Evolutionary conservation across 2,113 vertebrate species (phyloP), one percentile per base, ranked within the genome.

Genomic region (Oryctolagus cuniculus): DNA sequence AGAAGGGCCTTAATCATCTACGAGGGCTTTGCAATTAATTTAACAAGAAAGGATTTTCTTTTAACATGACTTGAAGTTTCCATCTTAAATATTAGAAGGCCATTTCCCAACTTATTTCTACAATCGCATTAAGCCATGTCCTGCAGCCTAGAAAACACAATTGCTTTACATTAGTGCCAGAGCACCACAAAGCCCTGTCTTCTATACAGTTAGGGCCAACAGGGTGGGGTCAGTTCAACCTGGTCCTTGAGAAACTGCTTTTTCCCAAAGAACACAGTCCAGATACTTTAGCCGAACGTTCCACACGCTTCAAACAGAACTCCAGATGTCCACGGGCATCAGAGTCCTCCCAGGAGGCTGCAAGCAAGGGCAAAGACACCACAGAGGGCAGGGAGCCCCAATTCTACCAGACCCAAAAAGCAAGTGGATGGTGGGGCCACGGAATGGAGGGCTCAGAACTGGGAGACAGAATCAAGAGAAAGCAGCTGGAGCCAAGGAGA

Each of bases 41-140:
- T 88, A 93, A 80, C 79, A 79, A 13, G 64, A 83, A 92, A 95
- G 63, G 67, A 82, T 80, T 78, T 95, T 81, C 77, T 94, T 93
- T 88, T 73, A 74, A 78, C 92, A 63, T 67, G 53, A 97, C 87
- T 83, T 95, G 83, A 89, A 80, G 77, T 67, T 96, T 64, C 64
- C 34, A 64, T 74, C 79, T 95, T 75, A 77, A 80, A 55, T 87
- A 80, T 12, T 55, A 91, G 29, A 83, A 95, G 74, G 90, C 21
- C 75, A 70, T 84, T 80, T 84, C 73, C 51, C 29, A 93, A 53
- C 22, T 5, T 36, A 38, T 53, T 91, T 80, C 63, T 87, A 13
- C 83, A 79, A 80, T 3, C 70, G 22, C 63, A 92, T 36, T 38
- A 72, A 66, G 34, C 51, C 0, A 0, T 16, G 15, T 61, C 29